A percentile compares a stretch with the other conserved stretches of the same genome.
phyloP scores from a whole-genome alignment of 2,113 vertebrate genomes.

The Regulus satrapa region DNA sequence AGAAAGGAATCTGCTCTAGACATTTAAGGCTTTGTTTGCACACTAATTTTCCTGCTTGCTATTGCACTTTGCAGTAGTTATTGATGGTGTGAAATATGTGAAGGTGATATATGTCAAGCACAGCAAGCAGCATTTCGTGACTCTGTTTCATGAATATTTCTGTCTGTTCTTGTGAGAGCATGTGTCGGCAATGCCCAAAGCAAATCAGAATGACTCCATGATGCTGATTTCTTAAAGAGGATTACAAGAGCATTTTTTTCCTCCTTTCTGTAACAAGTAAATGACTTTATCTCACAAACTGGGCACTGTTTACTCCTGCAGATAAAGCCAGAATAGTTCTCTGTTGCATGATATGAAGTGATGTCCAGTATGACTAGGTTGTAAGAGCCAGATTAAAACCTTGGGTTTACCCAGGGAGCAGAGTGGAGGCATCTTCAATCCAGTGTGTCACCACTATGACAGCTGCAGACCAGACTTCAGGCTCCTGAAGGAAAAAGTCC shows the following conservation, averaged over 20 bases:
- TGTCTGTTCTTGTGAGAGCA: neutral
- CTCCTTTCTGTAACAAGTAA: neutral
- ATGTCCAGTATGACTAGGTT: neutral
- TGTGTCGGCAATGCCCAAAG: neutral
- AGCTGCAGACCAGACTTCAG: neutral
- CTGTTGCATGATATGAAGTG: neutral
- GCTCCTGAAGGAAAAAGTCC: neutral
- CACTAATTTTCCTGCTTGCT: neutral
- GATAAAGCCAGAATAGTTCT: neutral
- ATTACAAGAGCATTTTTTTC: neutral
- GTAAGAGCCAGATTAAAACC: neutral
- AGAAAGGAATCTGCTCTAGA: neutral
- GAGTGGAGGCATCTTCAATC: neutral
- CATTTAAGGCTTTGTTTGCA: neutral
- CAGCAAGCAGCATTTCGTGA: neutral
- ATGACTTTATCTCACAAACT: neutral
- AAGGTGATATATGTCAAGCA: neutral
- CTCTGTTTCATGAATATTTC: neutral
- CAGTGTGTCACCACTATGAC: neutral
- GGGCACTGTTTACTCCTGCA: neutral
- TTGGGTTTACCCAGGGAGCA: fast-evolving
- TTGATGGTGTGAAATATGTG: neutral
- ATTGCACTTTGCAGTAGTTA: neutral
- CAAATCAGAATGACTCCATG: neutral
- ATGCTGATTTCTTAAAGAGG: neutral